These are phyloP conservation scores for Diprion similis DNA, from an alignment of 1,140 invertebrate species.

Conservation along the genomic window DNA sequence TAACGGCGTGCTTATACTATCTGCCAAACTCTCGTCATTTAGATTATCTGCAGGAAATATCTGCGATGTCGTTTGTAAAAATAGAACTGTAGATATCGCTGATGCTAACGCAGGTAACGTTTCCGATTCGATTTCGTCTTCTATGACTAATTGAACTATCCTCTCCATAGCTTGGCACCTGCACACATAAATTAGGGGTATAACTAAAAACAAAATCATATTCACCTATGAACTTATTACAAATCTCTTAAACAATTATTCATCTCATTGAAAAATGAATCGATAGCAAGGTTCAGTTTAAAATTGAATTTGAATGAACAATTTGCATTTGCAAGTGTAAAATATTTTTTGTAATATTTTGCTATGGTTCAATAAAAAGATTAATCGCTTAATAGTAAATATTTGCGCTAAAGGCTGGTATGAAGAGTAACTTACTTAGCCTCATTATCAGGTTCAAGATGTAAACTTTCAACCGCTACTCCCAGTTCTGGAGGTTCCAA, in stretches of 20 bases:
- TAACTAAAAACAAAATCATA: conserved; percentile 32
- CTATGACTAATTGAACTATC: conserved; percentile 71
- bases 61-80: conserved; percentile 57
- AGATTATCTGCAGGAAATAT: conserved; percentile 60
- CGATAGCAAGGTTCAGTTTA: no score
- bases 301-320: no score
- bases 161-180: conserved; percentile 76
- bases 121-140: conserved; percentile 71
- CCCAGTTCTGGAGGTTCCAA: conserved; percentile 70
- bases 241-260: no score
- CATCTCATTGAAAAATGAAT: no score
- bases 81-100: conserved; percentile 63
- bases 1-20: conserved; percentile 81
- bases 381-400: no score
- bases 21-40: conserved; percentile 68
- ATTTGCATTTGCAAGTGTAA: no score
- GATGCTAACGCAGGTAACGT: conserved; percentile 65
- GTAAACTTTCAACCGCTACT: conserved; percentile 69
- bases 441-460: conserved; percentile 72
- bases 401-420: background rate
- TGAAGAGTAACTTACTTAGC: conserved; percentile 36
- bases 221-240: conserved; percentile 15
- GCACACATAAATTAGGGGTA: background rate
- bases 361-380: no score
- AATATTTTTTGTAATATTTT: no score